Percentiles rank a stretch among this genome's conserved stretches.
These are phyloP conservation scores for Leuciscus waleckii DNA, from an alignment of 2,797 vertebrate species.

Conservation along the genomic window DNA sequence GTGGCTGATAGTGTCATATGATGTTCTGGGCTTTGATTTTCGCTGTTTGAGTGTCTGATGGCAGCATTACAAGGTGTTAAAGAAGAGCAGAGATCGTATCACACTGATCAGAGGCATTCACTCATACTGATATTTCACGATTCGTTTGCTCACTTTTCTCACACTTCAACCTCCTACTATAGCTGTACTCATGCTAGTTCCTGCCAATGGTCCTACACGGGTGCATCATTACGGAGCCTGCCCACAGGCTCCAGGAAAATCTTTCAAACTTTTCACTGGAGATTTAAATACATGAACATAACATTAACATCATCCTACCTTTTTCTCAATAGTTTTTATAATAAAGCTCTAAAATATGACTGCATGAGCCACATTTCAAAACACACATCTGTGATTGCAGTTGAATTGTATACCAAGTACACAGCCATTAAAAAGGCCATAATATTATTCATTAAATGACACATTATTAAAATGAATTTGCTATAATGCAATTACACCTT, in stretches of 20 bases:
- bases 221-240: slow-evolving; percentile 1
- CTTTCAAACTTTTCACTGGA: background rate
- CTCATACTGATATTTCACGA: slow-evolving; percentile 72
- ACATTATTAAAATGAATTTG: background rate
- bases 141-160: slow-evolving; percentile 56
- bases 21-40: slow-evolving; percentile 1
- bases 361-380: background rate
- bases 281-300: slow-evolving; percentile 17
- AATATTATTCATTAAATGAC: background rate
- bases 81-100: slow-evolving; percentile 28
- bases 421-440: background rate
- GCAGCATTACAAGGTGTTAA: slow-evolving; percentile 21
- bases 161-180: slow-evolving; percentile 57
- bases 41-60: background rate
- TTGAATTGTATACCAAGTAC: background rate
- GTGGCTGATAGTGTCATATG: slow-evolving; percentile 2
- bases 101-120: slow-evolving; percentile 41
- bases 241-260: slow-evolving; percentile 19
- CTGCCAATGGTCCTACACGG: slow-evolving; percentile 8
- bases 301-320: slow-evolving; percentile 9
- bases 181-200: slow-evolving; percentile 35
- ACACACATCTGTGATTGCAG: background rate
- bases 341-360: background rate
- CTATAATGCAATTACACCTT: background rate
- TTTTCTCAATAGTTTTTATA: background rate